These are phyloP conservation scores for Microchrysa polita DNA, from an alignment of 2,888 invertebrate genomes.

Conservation along the genomic window DNA sequence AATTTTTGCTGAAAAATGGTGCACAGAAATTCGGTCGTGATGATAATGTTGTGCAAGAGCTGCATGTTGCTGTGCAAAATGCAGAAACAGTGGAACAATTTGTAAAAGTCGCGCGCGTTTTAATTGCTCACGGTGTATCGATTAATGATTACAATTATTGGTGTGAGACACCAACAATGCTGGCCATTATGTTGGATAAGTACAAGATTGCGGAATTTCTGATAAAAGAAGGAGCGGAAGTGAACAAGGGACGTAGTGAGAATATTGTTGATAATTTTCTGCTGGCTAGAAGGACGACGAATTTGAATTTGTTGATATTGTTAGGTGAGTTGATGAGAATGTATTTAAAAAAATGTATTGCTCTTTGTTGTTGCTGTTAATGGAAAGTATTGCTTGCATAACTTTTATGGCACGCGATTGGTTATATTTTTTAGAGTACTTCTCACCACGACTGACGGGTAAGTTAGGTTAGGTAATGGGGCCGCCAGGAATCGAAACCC, in stretches of 20 bases:
- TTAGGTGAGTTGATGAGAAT: slow-evolving; percentile 56
- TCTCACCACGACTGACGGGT: no score
- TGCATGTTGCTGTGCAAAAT: slow-evolving; percentile 59
- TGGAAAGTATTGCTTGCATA: no score
- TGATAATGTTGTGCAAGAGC: slow-evolving; percentile 59
- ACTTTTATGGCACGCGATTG: no score
- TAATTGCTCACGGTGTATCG: slow-evolving; percentile 67
- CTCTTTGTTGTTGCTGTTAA: no score
- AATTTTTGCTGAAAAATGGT: slow-evolving; percentile 70
- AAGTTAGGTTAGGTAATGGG: no score
- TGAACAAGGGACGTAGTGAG: slow-evolving; percentile 56
- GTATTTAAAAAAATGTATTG: no score
- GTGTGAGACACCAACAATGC: slow-evolving; percentile 75
- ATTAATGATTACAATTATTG: slow-evolving; percentile 72
- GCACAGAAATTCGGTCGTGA: slow-evolving; percentile 71
- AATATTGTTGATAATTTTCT: slow-evolving; percentile 58
- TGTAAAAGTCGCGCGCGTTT: slow-evolving; percentile 55
- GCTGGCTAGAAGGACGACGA: slow-evolving; percentile 52
- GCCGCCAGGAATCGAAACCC: no score
- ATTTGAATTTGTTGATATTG: slow-evolving; percentile 56
- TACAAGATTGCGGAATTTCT: slow-evolving; percentile 60
- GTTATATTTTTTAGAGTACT: no score
- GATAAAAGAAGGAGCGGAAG: slow-evolving; percentile 60
- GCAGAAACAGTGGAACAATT: slow-evolving; percentile 55
- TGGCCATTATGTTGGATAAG: slow-evolving; percentile 66